Evolutionary conservation across 2,113 vertebrate genomes (phyloP).

Genomic region (Coryphaenoides rupestris): DNA sequence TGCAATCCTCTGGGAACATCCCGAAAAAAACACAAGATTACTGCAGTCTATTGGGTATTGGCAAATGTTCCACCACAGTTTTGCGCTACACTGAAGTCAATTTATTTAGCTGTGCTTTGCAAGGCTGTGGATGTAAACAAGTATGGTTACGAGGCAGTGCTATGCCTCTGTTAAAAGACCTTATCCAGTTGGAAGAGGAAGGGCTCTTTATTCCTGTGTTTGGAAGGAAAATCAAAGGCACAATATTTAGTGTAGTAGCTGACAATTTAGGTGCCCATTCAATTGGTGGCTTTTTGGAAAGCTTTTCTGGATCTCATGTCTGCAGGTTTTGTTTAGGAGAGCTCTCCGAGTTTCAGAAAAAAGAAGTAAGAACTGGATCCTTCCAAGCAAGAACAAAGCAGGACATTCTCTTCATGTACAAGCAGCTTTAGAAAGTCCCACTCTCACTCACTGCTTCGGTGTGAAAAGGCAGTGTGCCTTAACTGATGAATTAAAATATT

Average conservation of each 20-base stretch:
- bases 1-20: conserved; percentile 32
- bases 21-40: conserved; percentile 20
- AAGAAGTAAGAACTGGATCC: conserved; percentile 3
- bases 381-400: neutral
- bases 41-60: conserved; percentile 21
- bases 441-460: neutral
- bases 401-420: neutral
- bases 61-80: conserved; percentile 16
- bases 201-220: conserved; percentile 14
- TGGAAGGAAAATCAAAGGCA: conserved; percentile 9
- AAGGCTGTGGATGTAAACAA: conserved; percentile 15
- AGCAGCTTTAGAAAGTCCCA: neutral
- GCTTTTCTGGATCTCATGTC: conserved; percentile 17
- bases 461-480: conserved; percentile 4
- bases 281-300: conserved; percentile 17
- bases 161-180: conserved; percentile 25
- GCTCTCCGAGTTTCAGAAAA: neutral
- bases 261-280: conserved; percentile 27
- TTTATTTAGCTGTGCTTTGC: conserved; percentile 24
- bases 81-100: conserved; percentile 8
- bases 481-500: neutral
- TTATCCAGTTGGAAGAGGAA: conserved; percentile 18
- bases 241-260: conserved; percentile 5
- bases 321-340: conserved; percentile 28
- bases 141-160: conserved; percentile 13